Percentiles rank a stretch among this genome's conserved stretches.
These are phyloP conservation scores for Phymorhynchus buccinoides DNA, from an alignment of 1,140 invertebrate genomes.

Conservation along the genomic window DNA sequence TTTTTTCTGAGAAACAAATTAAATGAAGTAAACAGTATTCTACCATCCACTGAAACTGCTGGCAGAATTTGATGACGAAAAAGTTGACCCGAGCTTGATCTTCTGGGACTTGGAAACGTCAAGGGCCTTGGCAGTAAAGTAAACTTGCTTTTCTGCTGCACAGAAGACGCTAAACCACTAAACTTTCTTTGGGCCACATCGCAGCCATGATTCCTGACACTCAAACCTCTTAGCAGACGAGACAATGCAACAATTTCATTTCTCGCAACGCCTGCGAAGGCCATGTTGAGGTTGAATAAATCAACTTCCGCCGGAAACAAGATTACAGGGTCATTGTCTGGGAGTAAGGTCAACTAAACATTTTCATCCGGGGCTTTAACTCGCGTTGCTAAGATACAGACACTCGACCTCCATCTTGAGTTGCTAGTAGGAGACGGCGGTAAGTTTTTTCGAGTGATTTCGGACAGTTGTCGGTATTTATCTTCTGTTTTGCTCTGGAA, in stretches of 20 bases:
- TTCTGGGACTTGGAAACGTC: too few relatives aligned
- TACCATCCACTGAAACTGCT: too few relatives aligned
- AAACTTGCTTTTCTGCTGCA: neutral
- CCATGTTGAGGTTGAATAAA: neutral
- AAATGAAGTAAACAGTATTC: too few relatives aligned
- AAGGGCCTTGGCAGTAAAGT: neutral
- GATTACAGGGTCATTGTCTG: conserved; percentile 30
- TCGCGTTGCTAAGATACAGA: conserved; percentile 34
- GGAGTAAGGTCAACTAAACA: conserved; percentile 29
- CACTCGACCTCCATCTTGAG: conserved; percentile 34
- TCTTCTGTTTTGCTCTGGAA: neutral
- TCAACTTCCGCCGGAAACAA: conserved; percentile 24
- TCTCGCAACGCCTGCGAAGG: neutral
- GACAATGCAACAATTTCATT: neutral
- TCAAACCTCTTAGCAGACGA: neutral
- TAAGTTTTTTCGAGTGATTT: conserved; percentile 20
- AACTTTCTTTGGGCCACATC: neutral
- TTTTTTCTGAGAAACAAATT: too few relatives aligned
- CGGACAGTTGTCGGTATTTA: conserved; percentile 13
- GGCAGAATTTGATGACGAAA: too few relatives aligned
- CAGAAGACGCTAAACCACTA: neutral
- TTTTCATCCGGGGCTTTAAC: conserved; percentile 13
- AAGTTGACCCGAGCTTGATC: too few relatives aligned
- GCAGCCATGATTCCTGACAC: neutral
- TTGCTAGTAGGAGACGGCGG: neutral